Percentiles rank a stretch among this genome's conserved stretches.
These are phyloP conservation scores for Dasyornis broadbenti DNA, from an alignment of 2,113 vertebrate species.

Conservation along the genomic window DNA sequence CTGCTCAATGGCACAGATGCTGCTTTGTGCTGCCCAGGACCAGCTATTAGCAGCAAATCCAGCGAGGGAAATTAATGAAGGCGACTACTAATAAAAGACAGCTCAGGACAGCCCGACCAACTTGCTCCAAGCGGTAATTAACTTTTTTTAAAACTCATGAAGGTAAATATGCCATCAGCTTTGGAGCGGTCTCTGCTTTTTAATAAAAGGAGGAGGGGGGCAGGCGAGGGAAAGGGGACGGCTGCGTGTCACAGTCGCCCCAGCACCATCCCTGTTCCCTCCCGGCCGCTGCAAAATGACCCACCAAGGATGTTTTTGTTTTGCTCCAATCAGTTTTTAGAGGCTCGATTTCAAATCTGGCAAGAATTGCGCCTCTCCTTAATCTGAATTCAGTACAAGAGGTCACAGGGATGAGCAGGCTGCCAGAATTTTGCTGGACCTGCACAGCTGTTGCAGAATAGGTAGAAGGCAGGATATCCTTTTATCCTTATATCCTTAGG, in stretches of 20 bases:
- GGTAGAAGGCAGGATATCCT: background rate
- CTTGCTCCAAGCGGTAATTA: conserved; percentile 83
- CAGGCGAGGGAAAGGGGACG: background rate
- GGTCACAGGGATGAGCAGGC: background rate
- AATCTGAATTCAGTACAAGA: background rate
- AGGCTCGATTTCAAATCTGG: background rate
- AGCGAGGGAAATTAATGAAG: conserved; percentile 84
- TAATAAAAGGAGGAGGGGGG: conserved; percentile 57
- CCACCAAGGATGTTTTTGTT: background rate
- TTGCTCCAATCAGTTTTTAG: background rate
- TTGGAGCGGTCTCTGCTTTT: conserved; percentile 66
- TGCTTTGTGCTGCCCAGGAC: conserved; percentile 75
- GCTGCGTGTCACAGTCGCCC: conserved; percentile 2
- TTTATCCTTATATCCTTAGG: background rate
- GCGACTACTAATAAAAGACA: conserved; percentile 79
- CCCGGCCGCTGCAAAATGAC: background rate
- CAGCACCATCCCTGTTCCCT: background rate
- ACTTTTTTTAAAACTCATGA: conserved; percentile 75
- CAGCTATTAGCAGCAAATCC: conserved; percentile 81
- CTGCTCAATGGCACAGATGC: conserved; percentile 81
- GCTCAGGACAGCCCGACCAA: conserved; percentile 75
- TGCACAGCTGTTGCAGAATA: background rate
- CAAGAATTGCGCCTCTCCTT: background rate
- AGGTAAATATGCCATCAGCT: conserved; percentile 78
- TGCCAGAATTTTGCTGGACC: background rate